phyloP scores from a whole-genome alignment of 2,113 vertebrate genomes.

The Pogona vitticeps region DNA sequence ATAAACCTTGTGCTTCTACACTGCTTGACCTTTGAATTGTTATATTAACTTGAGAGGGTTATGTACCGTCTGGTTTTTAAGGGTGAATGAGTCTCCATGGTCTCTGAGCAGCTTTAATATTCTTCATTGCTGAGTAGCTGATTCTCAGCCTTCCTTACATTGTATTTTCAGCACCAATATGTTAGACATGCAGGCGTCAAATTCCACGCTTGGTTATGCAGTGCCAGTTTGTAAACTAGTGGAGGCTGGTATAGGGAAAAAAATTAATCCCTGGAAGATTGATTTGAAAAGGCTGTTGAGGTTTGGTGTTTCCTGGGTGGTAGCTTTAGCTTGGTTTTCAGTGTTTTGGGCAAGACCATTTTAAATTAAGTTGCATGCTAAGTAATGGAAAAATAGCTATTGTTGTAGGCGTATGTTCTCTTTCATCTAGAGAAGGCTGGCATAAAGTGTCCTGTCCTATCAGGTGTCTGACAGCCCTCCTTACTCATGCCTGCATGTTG shows the following conservation, averaged over 20 bases:
- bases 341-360: neutral
- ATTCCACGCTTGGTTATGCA: conserved; percentile 16
- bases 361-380: neutral
- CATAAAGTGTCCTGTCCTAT: neutral
- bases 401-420: neutral
- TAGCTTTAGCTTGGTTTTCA: neutral
- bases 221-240: neutral
- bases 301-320: neutral
- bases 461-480: too few relatives aligned
- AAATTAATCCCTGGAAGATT: neutral
- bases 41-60: neutral
- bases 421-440: neutral
- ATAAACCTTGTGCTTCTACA: neutral
- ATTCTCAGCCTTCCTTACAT: conserved; percentile 1
- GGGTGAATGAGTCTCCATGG: neutral
- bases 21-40: neutral
- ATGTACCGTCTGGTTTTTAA: neutral
- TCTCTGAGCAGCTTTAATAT: neutral
- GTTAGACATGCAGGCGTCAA: accelerated
- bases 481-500: too few relatives aligned
- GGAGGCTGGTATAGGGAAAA: neutral
- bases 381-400: neutral
- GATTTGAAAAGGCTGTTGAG: neutral
- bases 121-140: neutral
- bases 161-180: neutral